phyloP scores from a whole-genome alignment of 2,888 invertebrate genomes.

The Ptychoptera contaminata region DNA sequence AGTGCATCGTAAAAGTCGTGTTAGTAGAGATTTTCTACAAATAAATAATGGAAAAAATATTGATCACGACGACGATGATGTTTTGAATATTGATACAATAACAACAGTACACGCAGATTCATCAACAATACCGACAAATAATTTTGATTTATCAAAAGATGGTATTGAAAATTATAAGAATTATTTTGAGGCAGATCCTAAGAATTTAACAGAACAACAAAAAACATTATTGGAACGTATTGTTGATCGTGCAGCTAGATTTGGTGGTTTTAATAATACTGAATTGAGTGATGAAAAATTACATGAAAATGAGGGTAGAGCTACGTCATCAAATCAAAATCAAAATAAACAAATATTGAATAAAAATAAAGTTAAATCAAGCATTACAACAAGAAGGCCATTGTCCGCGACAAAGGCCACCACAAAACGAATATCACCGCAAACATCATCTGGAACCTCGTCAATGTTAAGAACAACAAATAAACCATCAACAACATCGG shows the following conservation, averaged over 20 bases:
- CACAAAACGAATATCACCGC: constrained; percentile 1
- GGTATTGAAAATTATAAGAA: not conserved
- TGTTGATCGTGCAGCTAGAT: constrained; percentile 27
- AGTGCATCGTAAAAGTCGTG: constrained; percentile 12
- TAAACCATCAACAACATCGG: constrained; percentile 12
- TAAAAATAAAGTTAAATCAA: not conserved
- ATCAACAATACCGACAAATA: too few relatives aligned
- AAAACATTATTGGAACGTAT: constrained; percentile 30
- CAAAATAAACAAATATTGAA: too few relatives aligned
- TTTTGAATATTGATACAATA: not conserved
- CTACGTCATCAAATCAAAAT: not conserved
- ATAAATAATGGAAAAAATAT: not conserved
- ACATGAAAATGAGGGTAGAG: constrained; percentile 3
- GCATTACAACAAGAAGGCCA: constrained; percentile 6
- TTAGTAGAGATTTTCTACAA: constrained; percentile 2
- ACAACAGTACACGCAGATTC: not conserved
- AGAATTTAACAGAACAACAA: constrained; percentile 28
- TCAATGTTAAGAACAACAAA: constrained; percentile 9
- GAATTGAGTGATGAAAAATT: not conserved
- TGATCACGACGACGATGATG: not conserved
- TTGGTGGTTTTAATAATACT: constrained; percentile 1
- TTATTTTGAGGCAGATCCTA: constrained; percentile 20
- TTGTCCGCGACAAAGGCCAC: not conserved
- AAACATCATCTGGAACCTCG: not conserved
- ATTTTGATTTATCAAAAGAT: not conserved